Evolutionary conservation across 2,888 invertebrate genomes (phyloP), one percentile per base, ranked within the genome.

Genomic region (Acrobasis repandana): DNA sequence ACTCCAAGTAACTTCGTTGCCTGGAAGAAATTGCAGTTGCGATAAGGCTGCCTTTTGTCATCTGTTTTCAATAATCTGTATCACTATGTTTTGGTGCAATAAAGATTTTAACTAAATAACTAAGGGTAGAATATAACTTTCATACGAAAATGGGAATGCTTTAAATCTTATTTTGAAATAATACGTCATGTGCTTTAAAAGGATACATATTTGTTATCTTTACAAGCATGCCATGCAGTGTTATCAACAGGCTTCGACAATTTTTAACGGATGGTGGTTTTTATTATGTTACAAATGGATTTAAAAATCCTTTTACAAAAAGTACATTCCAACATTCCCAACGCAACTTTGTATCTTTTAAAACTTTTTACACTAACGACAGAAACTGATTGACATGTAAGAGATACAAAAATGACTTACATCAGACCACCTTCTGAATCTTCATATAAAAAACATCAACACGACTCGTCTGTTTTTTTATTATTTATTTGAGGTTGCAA

Each of bases 261-360:
- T 38, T 54, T 64, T 65, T 60, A 62, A 58, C 60, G 60, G 52
- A 61, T 49, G 60, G 52, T 15, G 49, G 61, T 56, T 61, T 58
- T 50, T 47, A 34, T 56, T 58, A 58, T 62, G 16, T 38, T n/a
- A 38, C 18, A 54, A 54, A 54, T 54, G 36, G 36, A 54, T 28
- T 33, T 51, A 34, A 51, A 51, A 51, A 15, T 43, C 54, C 38
- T 54, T 54, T n/a, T 43, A 43, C 20, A 54, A 54, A 38, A 38
- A 36, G 11, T 10, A 16, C 52, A 38, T 38, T 54, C 54, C 54
- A 38, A 43, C 38, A 38, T 14, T 38, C 38, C 54, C 54, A 38
- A 38, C 38, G 38, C 18, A 38, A 14, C 18, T 18, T 14, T 18
- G 38, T 54, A 54, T 54, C 36, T 38, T 38, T 54, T 33, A 38